Conservation (phyloP, 2,797 vertebrate species). For the Streptopelia turtur region DNA sequence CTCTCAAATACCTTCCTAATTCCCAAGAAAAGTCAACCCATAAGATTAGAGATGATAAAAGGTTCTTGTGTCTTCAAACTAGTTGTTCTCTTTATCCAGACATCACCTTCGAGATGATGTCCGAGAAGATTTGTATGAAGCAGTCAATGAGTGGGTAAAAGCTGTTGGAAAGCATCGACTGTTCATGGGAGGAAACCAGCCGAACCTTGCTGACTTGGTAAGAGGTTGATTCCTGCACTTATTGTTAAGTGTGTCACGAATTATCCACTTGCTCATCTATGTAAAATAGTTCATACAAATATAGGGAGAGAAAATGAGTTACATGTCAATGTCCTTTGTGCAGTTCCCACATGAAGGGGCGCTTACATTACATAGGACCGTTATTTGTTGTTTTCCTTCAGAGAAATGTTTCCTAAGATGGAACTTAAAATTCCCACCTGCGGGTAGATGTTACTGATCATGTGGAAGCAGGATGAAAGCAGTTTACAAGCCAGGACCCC, state of each 20-base stretch:
- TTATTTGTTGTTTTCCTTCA: background rate
- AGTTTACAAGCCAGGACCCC: background rate
- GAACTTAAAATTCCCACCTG: background rate
- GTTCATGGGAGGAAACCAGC: conserved; percentile 92
- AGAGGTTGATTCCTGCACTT: conserved; percentile 33
- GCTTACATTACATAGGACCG: background rate
- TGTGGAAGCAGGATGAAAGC: background rate
- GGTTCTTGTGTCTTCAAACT: background rate
- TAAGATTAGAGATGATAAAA: background rate
- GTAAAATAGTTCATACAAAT: background rate
- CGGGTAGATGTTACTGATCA: background rate
- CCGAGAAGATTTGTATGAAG: conserved; percentile 91
- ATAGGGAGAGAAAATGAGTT: background rate
- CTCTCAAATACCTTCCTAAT: background rate
- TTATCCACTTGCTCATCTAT: background rate
- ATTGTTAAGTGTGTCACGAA: background rate
- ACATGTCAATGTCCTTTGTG: background rate
- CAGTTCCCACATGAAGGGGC: background rate
- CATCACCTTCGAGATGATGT: conserved; percentile 91
- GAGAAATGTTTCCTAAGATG: background rate
- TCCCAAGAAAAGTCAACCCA: background rate
- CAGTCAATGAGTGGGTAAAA: conserved; percentile 90
- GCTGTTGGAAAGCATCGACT: conserved; percentile 89
- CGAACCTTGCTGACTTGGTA: conserved; percentile 96
- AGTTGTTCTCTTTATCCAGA: conserved; percentile 68